phyloP scores from a whole-genome alignment of 2,888 invertebrate genomes.

The Leptogaster cylindrica region DNA sequence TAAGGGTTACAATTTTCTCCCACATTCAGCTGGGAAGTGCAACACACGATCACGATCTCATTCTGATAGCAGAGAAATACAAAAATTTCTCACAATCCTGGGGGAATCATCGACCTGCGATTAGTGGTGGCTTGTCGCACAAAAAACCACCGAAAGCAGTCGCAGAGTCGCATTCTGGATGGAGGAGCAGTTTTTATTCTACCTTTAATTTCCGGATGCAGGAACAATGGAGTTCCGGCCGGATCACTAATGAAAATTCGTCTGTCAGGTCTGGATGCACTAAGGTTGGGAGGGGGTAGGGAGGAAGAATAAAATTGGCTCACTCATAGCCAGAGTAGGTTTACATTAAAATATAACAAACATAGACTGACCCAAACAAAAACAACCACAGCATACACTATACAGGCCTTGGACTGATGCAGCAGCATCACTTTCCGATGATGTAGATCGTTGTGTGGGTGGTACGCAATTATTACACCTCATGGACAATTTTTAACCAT shows the following conservation, averaged over 20 bases:
- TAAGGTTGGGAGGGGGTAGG: conserved; percentile 12
- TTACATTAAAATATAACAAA: conserved; percentile 8
- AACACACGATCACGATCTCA: conserved; percentile 1
- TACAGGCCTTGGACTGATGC: conserved; percentile 23
- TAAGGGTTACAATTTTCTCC: conserved; percentile 2
- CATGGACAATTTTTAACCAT: conserved; percentile 32
- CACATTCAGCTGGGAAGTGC: neutral
- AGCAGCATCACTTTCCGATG: neutral
- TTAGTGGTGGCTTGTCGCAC: conserved; percentile 24
- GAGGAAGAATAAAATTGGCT: too few species aligned
- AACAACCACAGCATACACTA: neutral
- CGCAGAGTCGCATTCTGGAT: conserved; percentile 3
- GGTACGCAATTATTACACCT: conserved; percentile 52
- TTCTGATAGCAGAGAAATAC: too few species aligned
- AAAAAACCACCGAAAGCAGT: conserved; percentile 2
- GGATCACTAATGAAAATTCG: conserved; percentile 46
- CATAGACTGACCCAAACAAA: neutral
- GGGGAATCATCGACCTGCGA: conserved; percentile 44
- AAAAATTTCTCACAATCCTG: conserved; percentile 18
- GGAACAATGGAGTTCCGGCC: conserved; percentile 54
- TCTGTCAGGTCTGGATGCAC: conserved; percentile 1
- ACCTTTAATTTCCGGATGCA: conserved; percentile 50
- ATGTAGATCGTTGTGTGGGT: conserved; percentile 43
- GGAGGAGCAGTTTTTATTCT: conserved; percentile 31
- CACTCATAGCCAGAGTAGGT: neutral